These are phyloP conservation scores for Bostrychus sinensis DNA, from an alignment of 2,113 vertebrate genomes.

Conservation along the genomic window DNA sequence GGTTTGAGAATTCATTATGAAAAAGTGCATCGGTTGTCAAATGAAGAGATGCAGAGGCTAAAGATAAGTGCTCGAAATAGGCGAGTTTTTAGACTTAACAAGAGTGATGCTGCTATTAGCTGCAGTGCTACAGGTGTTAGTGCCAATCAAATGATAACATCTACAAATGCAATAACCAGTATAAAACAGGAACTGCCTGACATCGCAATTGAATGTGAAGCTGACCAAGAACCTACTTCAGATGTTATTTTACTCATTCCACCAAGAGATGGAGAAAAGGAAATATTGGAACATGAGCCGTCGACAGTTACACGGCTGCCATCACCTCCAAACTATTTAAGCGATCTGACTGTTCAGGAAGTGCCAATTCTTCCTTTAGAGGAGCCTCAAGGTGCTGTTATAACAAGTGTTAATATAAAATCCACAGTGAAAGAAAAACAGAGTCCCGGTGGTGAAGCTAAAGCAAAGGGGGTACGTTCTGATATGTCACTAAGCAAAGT, in stretches of 20 bases:
- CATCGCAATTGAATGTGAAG: conserved; percentile 61
- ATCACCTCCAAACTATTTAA: conserved; percentile 51
- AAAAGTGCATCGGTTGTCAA: conserved; percentile 92
- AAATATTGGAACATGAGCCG: conserved; percentile 29
- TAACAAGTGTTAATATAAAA: conserved; percentile 48
- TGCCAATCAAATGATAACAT: not conserved
- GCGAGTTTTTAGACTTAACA: conserved; percentile 75
- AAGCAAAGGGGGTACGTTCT: conserved; percentile 27
- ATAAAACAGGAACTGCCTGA: conserved; percentile 76
- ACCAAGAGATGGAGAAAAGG: conserved; percentile 23
- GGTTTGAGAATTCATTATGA: conserved; percentile 97
- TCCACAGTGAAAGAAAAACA: conserved; percentile 39
- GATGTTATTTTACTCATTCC: conserved; percentile 27
- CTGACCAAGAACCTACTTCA: conserved; percentile 33
- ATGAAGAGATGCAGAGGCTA: conserved; percentile 90
- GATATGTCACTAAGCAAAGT: conserved; percentile 38
- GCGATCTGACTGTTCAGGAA: conserved; percentile 34
- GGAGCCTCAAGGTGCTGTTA: conserved; percentile 4
- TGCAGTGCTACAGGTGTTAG: conserved; percentile 23
- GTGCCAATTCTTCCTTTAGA: conserved; percentile 32
- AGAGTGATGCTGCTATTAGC: conserved; percentile 14
- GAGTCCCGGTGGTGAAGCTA: conserved; percentile 44
- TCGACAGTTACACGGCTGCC: conserved; percentile 68
- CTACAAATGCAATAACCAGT: conserved; percentile 11
- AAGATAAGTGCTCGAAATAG: conserved; percentile 83